These are phyloP conservation scores for Spicauda simplicius DNA, from an alignment of 2,888 invertebrate species.

Conservation along the genomic window DNA sequence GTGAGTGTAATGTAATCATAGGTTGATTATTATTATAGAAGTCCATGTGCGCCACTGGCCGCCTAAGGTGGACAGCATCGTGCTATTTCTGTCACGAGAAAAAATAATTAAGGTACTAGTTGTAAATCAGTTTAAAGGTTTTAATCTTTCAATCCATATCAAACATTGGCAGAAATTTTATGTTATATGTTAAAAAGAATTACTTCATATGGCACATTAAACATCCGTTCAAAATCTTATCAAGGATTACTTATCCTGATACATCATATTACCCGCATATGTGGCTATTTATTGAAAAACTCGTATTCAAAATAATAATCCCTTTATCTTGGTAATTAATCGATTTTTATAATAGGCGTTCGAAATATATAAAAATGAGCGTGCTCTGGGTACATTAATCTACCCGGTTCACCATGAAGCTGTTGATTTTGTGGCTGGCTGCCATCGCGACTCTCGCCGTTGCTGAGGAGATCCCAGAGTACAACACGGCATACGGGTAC, in stretches of 20 bases:
- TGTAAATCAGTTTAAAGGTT: no score
- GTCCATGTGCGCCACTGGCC: no score
- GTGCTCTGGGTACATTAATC: not conserved
- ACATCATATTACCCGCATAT: not conserved
- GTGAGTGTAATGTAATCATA: no score
- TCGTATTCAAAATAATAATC: not conserved
- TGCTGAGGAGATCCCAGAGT: slow-evolving; percentile 6
- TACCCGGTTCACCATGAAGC: slow-evolving; percentile 16
- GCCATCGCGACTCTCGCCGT: slow-evolving; percentile 4
- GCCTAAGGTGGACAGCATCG: no score
- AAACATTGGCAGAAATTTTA: no score
- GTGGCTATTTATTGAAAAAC: not conserved
- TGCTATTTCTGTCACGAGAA: no score
- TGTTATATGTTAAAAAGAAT: no score
- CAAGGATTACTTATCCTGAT: not conserved
- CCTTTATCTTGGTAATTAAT: not conserved
- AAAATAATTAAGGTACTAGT: no score
- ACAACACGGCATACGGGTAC: slow-evolving; percentile 17
- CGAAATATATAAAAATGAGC: not conserved
- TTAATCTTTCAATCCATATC: no score
- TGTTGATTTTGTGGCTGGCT: slow-evolving; percentile 9
- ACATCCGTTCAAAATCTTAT: not conserved
- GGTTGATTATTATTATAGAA: no score
- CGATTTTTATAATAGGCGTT: not conserved
- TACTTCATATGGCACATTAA: not conserved